These are phyloP conservation scores for Drosophila willistoni DNA, from an alignment of 1,140 invertebrate genomes.

Conservation along the genomic window DNA sequence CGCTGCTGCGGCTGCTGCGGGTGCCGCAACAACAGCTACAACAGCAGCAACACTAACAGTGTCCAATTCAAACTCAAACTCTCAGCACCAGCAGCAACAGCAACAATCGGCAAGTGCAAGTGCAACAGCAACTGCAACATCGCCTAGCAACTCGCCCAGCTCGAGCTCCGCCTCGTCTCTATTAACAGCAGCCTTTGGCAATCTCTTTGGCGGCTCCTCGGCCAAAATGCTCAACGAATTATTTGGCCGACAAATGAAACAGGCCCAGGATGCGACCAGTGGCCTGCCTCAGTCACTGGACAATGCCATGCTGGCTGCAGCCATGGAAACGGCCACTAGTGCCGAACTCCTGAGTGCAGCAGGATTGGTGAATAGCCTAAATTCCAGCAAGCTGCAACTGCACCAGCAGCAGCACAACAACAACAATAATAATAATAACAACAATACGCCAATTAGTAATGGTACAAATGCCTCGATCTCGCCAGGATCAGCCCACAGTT, in stretches of 20 bases:
- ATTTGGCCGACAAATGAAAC: slow-evolving; percentile 89
- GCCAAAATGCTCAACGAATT: slow-evolving; percentile 93
- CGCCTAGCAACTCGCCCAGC: slow-evolving; percentile 65
- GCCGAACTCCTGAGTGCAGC: slow-evolving; percentile 72
- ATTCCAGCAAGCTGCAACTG: slow-evolving; percentile 55
- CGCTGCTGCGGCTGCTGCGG: slow-evolving; percentile 82
- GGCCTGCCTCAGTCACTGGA: slow-evolving; percentile 83
- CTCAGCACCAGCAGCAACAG: slow-evolving; percentile 34
- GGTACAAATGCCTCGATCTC: slow-evolving; percentile 64
- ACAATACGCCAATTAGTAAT: slow-evolving; percentile 62
- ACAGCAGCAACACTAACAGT: slow-evolving; percentile 45
- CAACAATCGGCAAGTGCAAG: neutral
- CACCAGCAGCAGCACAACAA: slow-evolving; percentile 64
- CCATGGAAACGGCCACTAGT: slow-evolving; percentile 82
- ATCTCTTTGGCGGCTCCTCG: slow-evolving; percentile 89
- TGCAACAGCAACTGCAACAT: slow-evolving; percentile 18
- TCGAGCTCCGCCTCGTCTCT: slow-evolving; percentile 69
- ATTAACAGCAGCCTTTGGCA: slow-evolving; percentile 85
- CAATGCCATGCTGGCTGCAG: slow-evolving; percentile 79
- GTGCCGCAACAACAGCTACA: slow-evolving; percentile 57
- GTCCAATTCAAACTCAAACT: slow-evolving; percentile 18
- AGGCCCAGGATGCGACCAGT: slow-evolving; percentile 87
- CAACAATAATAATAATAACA: slow-evolving; percentile 59
- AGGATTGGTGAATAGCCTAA: slow-evolving; percentile 62
- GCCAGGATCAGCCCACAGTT: slow-evolving; percentile 58